Conservation (phyloP, 2,113 vertebrate genomes). For the Antechinus flavipes region DNA sequence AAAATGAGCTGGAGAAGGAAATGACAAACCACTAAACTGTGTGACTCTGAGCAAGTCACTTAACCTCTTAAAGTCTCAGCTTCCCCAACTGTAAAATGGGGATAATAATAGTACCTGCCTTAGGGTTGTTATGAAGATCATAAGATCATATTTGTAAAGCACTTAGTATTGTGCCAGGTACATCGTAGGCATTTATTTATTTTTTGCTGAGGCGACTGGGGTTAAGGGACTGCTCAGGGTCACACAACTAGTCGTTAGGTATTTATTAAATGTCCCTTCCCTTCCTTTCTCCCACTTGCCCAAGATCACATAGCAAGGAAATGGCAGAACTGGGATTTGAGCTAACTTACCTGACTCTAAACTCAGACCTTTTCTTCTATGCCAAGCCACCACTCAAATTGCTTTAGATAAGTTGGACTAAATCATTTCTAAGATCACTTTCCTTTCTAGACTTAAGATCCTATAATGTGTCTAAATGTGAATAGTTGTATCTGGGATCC, state of each 20-base stretch:
- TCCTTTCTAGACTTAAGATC: background rate
- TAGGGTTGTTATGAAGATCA: background rate
- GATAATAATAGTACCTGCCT: background rate
- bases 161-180: background rate
- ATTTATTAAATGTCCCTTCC: background rate
- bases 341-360: background rate
- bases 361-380: background rate
- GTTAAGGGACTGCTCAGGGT: no score
- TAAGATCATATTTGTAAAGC: background rate
- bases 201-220: no score
- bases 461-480: background rate
- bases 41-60: background rate
- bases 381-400: background rate
- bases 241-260: no score
- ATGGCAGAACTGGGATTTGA: background rate
- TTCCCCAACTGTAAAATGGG: background rate
- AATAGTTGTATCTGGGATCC: background rate
- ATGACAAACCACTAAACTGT: background rate
- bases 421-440: background rate
- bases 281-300: background rate
- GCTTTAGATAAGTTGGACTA: background rate
- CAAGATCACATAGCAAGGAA: background rate
- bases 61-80: background rate
- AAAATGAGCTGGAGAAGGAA: no score
- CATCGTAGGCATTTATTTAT: background rate